Base-by-base conservation (phyloP, 2,797 vertebrate genomes). In the Diplodus puntazzo region DNA sequence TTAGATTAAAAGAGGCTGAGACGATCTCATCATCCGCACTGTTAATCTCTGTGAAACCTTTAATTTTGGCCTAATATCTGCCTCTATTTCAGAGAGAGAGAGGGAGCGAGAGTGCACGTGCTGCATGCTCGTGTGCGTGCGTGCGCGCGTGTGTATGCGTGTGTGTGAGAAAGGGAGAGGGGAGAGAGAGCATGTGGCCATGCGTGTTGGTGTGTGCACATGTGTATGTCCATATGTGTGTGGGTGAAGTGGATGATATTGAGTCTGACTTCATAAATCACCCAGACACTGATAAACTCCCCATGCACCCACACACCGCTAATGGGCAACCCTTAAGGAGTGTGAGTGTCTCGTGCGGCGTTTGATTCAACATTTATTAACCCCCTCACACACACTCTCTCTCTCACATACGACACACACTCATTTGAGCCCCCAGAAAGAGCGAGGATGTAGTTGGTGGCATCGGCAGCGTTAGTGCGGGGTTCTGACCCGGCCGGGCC, bases 241-340 rank as follows among this genome's bases (percentile, higher is more conserved):
- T 95, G 93, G 93, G 92, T 94, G 93, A 95, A 94, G 92, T 94
- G 91, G 92, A 94, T 93, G 94, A 94, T 94, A 94, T 94, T 93
- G 94, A 95, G 93, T 93, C 92, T 94, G 94, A 94, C 94, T 95
- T 94, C 93, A 95, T 94, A 95, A 95, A 95, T 95, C 94, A 95
- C 93, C 93, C 91, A 94, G 94, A 95, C 93, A 94, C 93, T 94
- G 93, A 94, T 94, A 93, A 94, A 95, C 93, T 95, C 93, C 94
- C 93, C 92, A 90, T 93, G 92, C 93, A 94, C 92, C 93, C 92
- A 95, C 93, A 93, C 92, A 92, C 91, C 89, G 91, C 92, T 95
- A 95, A 94, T 95, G 93, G 93, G 93, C 93, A 95, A 94, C 93
- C 94, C 94, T 95, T 94, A 94, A 94, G 94, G 94, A 95, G 94